Percentiles rank a stretch among this genome's conserved stretches.
These are phyloP conservation scores for Cassiopea xamachana DNA, from an alignment of 30 jellyfish, hydroid and myxozoan species.

Conservation along the genomic window DNA sequence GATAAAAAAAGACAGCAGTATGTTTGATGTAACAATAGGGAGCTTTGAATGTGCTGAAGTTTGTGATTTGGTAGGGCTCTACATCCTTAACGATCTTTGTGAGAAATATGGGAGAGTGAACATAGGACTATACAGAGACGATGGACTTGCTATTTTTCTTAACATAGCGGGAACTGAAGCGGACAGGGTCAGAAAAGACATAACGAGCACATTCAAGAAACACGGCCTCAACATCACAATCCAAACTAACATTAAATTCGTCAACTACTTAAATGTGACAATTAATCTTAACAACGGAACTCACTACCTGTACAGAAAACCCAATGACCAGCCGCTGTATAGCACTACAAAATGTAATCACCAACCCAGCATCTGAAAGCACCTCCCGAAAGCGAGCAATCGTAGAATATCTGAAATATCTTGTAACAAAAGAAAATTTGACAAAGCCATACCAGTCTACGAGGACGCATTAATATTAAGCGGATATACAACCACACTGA, in stretches of 20 bases:
- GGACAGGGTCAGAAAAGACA: constrained; percentile 66
- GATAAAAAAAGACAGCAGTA: no score
- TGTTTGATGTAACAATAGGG: constrained; percentile 74
- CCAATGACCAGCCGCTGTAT: constrained; percentile 73
- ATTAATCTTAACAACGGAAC: constrained; percentile 38
- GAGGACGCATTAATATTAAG: constrained; percentile 55
- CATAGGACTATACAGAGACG: constrained; percentile 68
- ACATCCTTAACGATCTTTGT: constrained; percentile 35
- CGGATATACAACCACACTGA: constrained; percentile 32
- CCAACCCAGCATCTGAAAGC: constrained; percentile 75
- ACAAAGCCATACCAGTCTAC: constrained; percentile 72
- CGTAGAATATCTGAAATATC: constrained; percentile 60
- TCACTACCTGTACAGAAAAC: constrained; percentile 71
- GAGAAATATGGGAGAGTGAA: constrained; percentile 11
- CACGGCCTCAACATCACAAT: constrained; percentile 76
- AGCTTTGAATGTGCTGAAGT: constrained; percentile 41
- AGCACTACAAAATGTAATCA: constrained; percentile 76
- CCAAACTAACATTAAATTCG: constrained; percentile 49
- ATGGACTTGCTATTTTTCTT: constrained; percentile 62
- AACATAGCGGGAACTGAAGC: constrained; percentile 74
- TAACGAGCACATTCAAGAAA: constrained; percentile 24
- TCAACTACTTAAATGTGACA: constrained; percentile 68
- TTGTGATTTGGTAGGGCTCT: constrained; percentile 65
- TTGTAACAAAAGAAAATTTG: constrained; percentile 68
- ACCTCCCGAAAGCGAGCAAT: constrained; percentile 53